phyloP scores from a whole-genome alignment of 2,797 vertebrate genomes.

The Crenuchus spilurus region DNA sequence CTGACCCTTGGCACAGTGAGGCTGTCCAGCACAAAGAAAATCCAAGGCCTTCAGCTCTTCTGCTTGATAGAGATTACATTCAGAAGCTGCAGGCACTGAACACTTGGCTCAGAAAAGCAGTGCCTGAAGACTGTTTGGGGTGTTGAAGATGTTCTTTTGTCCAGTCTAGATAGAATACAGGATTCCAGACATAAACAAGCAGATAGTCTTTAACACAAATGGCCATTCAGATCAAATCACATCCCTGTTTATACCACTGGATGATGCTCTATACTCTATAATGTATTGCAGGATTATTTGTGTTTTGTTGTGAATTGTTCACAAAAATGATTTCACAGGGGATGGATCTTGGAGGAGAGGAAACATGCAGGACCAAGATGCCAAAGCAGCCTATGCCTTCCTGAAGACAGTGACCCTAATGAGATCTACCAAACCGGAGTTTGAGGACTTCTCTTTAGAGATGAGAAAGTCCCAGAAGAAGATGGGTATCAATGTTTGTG shows the following conservation, averaged over 20 bases:
- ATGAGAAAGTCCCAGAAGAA: slow-evolving; percentile 87
- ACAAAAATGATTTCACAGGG: slow-evolving; percentile 72
- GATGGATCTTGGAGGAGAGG: slow-evolving; percentile 95
- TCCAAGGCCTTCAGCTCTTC: slow-evolving; percentile 23
- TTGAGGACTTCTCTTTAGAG: slow-evolving; percentile 93
- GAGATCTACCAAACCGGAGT: slow-evolving; percentile 92
- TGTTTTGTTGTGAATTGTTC: slow-evolving; percentile 1
- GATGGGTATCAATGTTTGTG: slow-evolving; percentile 66
- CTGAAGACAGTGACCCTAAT: slow-evolving; percentile 93
- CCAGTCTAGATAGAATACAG: slow-evolving; percentile 5
- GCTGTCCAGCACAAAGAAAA: slow-evolving; percentile 24
- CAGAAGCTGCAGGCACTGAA: slow-evolving; percentile 28
- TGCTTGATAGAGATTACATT: slow-evolving; percentile 49
- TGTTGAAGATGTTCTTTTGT: slow-evolving; percentile 20
- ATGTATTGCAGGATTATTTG: background rate
- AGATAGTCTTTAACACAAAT: background rate
- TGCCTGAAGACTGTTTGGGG: slow-evolving; percentile 23
- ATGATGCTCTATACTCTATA: too few species aligned
- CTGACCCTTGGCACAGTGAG: slow-evolving; percentile 29
- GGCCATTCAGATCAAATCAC: too few species aligned
- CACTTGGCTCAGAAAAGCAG: slow-evolving; percentile 25
- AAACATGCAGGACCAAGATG: slow-evolving; percentile 89
- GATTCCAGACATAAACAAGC: background rate
- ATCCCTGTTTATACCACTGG: too few species aligned
- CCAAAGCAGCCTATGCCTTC: slow-evolving; percentile 87